These are phyloP conservation scores for Xylocampa areola DNA, from an alignment of 2,888 invertebrate genomes.

Conservation along the genomic window DNA sequence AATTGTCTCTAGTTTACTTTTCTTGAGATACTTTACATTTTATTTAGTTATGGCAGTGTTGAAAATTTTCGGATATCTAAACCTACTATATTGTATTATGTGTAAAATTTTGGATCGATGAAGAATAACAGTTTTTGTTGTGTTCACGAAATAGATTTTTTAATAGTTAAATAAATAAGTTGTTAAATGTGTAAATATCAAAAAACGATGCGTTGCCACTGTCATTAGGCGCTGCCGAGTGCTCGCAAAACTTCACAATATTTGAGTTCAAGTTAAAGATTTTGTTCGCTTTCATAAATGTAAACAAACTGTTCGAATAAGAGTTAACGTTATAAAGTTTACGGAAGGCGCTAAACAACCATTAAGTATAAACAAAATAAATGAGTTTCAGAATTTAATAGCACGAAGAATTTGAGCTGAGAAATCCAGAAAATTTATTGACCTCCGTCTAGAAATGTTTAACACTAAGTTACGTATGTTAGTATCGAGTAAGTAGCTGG, in stretches of 20 bases:
- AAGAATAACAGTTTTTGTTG: no score
- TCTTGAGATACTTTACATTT: no score
- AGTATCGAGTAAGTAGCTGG: slow-evolving; percentile 23
- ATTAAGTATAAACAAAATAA: slow-evolving; percentile 49
- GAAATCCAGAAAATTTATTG: slow-evolving; percentile 45
- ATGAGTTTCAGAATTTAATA: slow-evolving; percentile 48
- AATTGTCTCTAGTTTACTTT: no score
- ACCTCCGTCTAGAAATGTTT: slow-evolving; percentile 14
- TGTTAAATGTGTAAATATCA: slow-evolving; percentile 10
- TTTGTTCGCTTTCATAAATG: slow-evolving; percentile 42
- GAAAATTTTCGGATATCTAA: no score
- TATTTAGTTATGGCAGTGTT: no score
- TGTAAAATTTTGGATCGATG: no score
- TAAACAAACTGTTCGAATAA: slow-evolving; percentile 46
- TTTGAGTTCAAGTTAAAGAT: slow-evolving; percentile 51
- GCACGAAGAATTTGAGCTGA: slow-evolving; percentile 41
- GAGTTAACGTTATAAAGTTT: slow-evolving; percentile 50
- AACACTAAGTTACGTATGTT: slow-evolving; percentile 22
- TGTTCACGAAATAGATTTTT: no score
- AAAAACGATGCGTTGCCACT: slow-evolving; percentile 48
- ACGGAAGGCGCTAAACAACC: slow-evolving; percentile 44
- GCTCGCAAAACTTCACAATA: slow-evolving; percentile 40
- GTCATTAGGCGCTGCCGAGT: slow-evolving; percentile 42
- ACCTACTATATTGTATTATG: no score
- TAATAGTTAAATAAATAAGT: no score